Percentiles rank a stretch among this genome's conserved stretches.
Conservation (phyloP, 2,113 vertebrate species). For the Saiga tatarica region DNA sequence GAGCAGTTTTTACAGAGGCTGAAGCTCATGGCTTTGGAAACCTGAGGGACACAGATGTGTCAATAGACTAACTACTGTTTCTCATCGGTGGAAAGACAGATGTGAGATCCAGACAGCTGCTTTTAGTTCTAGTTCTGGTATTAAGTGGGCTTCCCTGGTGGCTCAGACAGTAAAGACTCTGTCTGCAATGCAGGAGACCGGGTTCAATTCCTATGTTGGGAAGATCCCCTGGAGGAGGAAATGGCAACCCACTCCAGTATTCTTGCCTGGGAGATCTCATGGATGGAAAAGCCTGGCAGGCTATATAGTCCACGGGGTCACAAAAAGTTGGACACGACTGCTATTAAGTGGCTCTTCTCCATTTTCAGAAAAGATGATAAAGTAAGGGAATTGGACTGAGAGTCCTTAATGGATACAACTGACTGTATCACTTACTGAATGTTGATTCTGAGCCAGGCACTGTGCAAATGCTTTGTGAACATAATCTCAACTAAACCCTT, state of each 20-base stretch:
- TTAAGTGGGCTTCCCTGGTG: not conserved
- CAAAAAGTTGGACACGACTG: not conserved
- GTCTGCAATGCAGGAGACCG: not conserved
- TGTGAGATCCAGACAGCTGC: not conserved
- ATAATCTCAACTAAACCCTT: not conserved
- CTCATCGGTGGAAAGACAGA: not conserved
- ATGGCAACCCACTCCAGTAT: not conserved
- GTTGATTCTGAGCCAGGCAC: not conserved
- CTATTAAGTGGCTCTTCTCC: not conserved
- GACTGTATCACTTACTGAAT: not conserved
- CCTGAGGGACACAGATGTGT: not conserved
- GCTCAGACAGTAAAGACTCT: not conserved
- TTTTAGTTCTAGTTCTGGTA: not conserved
- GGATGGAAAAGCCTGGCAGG: not conserved
- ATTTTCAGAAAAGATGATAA: not conserved
- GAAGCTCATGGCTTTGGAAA: not conserved
- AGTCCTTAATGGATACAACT: not conserved
- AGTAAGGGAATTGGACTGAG: not conserved
- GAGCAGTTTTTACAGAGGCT: not conserved
- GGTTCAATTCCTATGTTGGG: not conserved
- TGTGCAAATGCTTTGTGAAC: not conserved
- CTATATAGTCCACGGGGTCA: not conserved
- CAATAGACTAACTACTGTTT: conserved; percentile 12
- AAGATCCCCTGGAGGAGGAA: not conserved
- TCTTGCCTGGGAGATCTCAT: not conserved